Conservation (phyloP, 92 coral and sea anemone species). For the Phenganax marumi region DNA sequence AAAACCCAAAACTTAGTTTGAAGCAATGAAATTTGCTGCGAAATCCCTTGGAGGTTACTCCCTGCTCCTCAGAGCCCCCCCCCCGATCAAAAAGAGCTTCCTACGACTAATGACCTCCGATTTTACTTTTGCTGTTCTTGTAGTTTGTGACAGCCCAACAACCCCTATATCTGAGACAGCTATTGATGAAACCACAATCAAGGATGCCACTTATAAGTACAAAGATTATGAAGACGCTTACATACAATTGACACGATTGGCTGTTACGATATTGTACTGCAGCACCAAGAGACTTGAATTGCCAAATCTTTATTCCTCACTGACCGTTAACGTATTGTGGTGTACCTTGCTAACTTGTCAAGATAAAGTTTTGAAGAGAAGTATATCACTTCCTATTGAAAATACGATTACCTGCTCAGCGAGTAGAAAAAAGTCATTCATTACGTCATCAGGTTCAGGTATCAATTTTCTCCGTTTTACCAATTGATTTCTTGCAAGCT, state of each 20-base stretch:
- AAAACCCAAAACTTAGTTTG: too few relatives aligned
- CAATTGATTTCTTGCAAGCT: not conserved
- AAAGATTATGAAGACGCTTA: slow-evolving; percentile 93
- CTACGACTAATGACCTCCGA: not conserved
- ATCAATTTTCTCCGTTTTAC: not conserved
- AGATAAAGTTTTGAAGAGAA: slow-evolving; percentile 60
- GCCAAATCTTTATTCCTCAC: slow-evolving; percentile 65
- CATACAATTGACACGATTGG: slow-evolving; percentile 67
- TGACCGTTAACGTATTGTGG: slow-evolving; percentile 79
- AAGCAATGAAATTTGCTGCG: too few relatives aligned
- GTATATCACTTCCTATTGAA: slow-evolving; percentile 78
- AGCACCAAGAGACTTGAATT: slow-evolving; percentile 69
- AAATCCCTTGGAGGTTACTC: too few relatives aligned
- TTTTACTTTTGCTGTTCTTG: not conserved
- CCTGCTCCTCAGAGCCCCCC: too few relatives aligned
- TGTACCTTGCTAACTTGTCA: slow-evolving; percentile 75
- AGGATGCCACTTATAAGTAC: slow-evolving; percentile 5
- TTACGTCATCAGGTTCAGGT: slow-evolving; percentile 61
- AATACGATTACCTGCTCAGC: slow-evolving; percentile 71
- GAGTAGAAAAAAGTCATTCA: slow-evolving; percentile 56
- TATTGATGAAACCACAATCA: not conserved
- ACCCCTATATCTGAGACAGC: not conserved
- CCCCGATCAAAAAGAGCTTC: too few relatives aligned
- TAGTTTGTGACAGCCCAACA: slow-evolving; percentile 35
- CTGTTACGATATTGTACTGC: slow-evolving; percentile 78